Evolutionary conservation across 2,113 vertebrate genomes (phyloP), one percentile per base, ranked within the genome.

Genomic region (Rallus limicola): DNA sequence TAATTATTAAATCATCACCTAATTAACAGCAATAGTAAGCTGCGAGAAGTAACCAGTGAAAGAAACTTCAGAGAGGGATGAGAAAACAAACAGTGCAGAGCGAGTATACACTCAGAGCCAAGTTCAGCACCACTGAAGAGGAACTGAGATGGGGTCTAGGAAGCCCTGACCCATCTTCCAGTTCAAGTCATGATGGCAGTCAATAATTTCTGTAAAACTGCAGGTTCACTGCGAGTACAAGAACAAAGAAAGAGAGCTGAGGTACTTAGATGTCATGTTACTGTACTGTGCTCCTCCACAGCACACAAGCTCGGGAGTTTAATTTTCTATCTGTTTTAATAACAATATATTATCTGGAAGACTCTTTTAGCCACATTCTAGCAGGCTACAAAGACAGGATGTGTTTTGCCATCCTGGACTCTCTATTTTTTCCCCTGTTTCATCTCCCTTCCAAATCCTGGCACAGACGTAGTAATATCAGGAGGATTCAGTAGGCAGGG

Each of bases 1-100:
- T 34, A 85, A 84, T 91, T 96, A 92, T 87, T 93, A 92, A 92
- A 85, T 56, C 26, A 3, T 87, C 86, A 89, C 70, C 62, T 85
- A 92, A 92, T 95, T 93, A 96, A 52, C 48, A 91, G 58, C 23
- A 80, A 84, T 69, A 84, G 65, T 91, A 93, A 93, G 25, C 67
- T 79, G 53, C 55, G 65, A 91, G 72, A 23, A 64, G 46, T 65
- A 86, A 80, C 59, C 28, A 95, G 71, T 26, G 44, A 58, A 33
- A 75, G 33, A 93, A 56, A 82, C 59, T 89, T 89, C 56, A 79
- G 34, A 79, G 38, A 69, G 9, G 16, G 53, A 69, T 44, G 31
- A 82, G 53, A 89, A 92, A 90, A 77, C 52, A 85, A 94, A 85
- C 60, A 78, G 21, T 36, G 8, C 11, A 1, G 2, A 78, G n/a